Conservation (phyloP, 2,888 invertebrate genomes). For the Latheticus oryzae region DNA sequence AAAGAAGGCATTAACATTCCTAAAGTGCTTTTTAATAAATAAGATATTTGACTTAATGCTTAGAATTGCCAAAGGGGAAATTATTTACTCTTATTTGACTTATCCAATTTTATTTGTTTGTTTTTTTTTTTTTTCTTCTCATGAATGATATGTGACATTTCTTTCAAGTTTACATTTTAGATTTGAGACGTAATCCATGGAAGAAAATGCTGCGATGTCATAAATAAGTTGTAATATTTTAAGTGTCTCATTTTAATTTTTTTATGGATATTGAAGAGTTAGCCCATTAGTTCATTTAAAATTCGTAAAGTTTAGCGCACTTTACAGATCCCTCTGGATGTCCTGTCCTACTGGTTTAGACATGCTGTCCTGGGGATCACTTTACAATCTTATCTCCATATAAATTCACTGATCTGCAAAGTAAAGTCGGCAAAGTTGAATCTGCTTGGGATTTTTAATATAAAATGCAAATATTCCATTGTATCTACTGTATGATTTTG, state of each 20-base stretch:
- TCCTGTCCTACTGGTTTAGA: conserved; percentile 28
- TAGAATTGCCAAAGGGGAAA: too few species aligned
- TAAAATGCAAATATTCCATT: conserved; percentile 38
- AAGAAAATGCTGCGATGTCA: not conserved
- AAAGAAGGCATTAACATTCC: conserved; percentile 20
- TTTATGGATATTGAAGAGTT: conserved; percentile 20
- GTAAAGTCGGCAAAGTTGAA: conserved; percentile 35
- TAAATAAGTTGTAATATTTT: too few species aligned
- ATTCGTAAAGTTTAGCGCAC: conserved; percentile 33
- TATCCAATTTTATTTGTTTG: not conserved
- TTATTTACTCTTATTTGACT: conserved; percentile 1
- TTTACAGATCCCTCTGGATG: conserved; percentile 33
- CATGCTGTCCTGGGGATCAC: conserved; percentile 34
- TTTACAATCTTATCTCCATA: conserved; percentile 40
- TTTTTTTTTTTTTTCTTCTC: not conserved
- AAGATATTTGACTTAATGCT: too few species aligned
- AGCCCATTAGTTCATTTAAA: conserved; percentile 31
- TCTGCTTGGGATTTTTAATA: conserved; percentile 36
- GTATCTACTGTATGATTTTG: conserved; percentile 17
- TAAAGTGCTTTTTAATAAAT: conserved; percentile 11
- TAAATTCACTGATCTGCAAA: conserved; percentile 35
- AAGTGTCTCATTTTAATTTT: conserved; percentile 6
- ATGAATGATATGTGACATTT: conserved; percentile 2
- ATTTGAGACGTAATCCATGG: conserved; percentile 2
- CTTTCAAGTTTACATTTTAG: not conserved